phyloP scores from a whole-genome alignment of 2,888 invertebrate genomes.

The Drosophila dives region DNA sequence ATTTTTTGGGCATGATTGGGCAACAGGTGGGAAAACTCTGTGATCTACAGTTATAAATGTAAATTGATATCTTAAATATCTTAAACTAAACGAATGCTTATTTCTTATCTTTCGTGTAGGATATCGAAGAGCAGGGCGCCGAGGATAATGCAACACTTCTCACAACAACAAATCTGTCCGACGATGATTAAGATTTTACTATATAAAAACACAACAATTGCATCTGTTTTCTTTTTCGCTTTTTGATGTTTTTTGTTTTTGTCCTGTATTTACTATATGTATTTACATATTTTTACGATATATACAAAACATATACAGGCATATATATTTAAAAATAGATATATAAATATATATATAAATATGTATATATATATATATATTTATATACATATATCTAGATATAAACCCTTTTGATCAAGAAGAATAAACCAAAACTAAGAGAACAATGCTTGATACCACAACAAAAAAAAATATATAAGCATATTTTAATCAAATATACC shows the following conservation, averaged over 20 bases:
- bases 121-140: constrained; percentile 81
- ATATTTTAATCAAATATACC: constrained; percentile 31
- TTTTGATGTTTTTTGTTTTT: constrained; percentile 37
- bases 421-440: constrained; percentile 1
- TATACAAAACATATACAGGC: constrained; percentile 57
- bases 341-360: constrained; percentile 48
- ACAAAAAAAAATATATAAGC: constrained; percentile 16
- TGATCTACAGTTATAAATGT: background rate
- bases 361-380: constrained; percentile 54
- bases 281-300: constrained; percentile 55
- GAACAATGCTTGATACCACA: constrained; percentile 20
- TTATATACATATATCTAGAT: constrained; percentile 36
- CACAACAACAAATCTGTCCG: constrained; percentile 82
- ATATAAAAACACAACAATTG: constrained; percentile 1
- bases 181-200: constrained; percentile 77
- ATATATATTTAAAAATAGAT: constrained; percentile 19
- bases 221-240: constrained; percentile 35
- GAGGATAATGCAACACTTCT: constrained; percentile 84
- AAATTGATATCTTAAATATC: background rate
- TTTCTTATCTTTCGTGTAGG: constrained; percentile 58
- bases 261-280: constrained; percentile 27
- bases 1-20: constrained; percentile 19
- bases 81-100: background rate
- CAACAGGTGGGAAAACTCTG: background rate
- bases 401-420: constrained; percentile 25